A percentile compares a stretch with the other conserved stretches of the same genome.
Conservation (phyloP, 53 echinoderm and acorn worm species). For the Mesocentrotus franciscanus region DNA sequence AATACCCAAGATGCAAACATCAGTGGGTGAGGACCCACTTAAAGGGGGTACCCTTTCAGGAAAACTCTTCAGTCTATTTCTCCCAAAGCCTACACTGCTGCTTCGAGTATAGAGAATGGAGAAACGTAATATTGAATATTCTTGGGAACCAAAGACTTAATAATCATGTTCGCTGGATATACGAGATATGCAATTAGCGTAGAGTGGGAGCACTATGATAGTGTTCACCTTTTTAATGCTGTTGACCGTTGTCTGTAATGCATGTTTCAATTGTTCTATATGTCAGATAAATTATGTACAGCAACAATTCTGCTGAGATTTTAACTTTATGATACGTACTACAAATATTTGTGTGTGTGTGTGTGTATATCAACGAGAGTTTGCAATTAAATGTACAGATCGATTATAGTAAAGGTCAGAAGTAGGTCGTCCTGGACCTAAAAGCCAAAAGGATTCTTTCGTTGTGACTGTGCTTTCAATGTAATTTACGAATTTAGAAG, state of each 20-base stretch:
- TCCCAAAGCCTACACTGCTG: background rate
- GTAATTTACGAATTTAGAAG: background rate
- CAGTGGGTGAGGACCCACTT: background rate
- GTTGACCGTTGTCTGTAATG: background rate
- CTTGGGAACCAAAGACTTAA: conserved; percentile 43
- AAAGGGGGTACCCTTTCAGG: background rate
- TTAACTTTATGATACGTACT: background rate
- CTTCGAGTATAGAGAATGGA: background rate
- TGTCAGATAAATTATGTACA: conserved; percentile 33
- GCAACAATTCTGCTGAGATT: background rate
- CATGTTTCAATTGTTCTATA: background rate
- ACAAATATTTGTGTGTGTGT: background rate
- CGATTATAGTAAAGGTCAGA: background rate
- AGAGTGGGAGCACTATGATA: background rate
- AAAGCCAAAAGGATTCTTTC: background rate
- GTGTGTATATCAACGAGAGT: background rate
- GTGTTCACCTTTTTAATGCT: background rate
- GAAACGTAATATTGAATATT: background rate
- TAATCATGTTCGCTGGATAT: conserved; percentile 20
- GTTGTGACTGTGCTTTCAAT: background rate
- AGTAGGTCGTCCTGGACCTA: background rate
- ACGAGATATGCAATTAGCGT: conserved; percentile 20
- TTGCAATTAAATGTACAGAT: conserved; percentile 14
- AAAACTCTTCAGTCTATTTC: background rate
- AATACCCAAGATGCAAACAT: background rate